Conservation (phyloP, 2,797 vertebrate genomes). For the Danio kyathit region DNA sequence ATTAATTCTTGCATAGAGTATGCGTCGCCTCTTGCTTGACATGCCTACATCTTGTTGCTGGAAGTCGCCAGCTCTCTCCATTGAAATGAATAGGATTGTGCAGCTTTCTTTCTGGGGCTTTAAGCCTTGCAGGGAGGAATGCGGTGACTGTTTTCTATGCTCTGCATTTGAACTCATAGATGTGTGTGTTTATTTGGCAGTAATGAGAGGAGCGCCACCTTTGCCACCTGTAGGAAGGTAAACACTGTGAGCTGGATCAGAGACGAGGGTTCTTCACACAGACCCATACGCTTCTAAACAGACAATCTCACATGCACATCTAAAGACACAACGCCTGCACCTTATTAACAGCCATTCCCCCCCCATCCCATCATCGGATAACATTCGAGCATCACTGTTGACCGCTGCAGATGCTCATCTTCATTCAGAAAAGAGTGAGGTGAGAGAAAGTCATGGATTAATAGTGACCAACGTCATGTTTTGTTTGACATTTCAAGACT, state of each 20-base stretch:
- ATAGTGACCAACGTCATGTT: neutral
- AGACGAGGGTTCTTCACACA: conserved; percentile 34
- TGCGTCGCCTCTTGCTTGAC: no score
- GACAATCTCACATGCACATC: conserved; percentile 50
- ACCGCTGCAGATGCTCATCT: neutral
- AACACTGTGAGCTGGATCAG: conserved; percentile 57
- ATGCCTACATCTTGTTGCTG: no score
- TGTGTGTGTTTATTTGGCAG: conserved; percentile 54
- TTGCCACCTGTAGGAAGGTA: conserved; percentile 64
- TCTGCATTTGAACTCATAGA: neutral
- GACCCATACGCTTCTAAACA: conserved; percentile 41
- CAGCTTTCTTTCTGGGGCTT: no score
- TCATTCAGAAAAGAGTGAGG: neutral
- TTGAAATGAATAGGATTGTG: no score
- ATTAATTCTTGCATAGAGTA: no score
- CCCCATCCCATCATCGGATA: conserved; percentile 16
- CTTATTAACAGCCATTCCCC: conserved; percentile 53
- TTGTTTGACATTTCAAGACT: conserved; percentile 2
- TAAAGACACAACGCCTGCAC: conserved; percentile 44
- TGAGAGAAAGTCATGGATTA: conserved; percentile 28
- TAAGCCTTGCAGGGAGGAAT: neutral
- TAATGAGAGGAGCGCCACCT: conserved; percentile 65
- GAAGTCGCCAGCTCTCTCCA: no score
- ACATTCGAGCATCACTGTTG: conserved; percentile 35
- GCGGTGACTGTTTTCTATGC: neutral